Evolutionary conservation across 2,113 vertebrate species (phyloP).

Genomic region (Bos taurus): ARS-UCD2.0 NC_037342.1:46698001-46698500

Average conservation of each 20-base stretch:
- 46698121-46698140: neutral
- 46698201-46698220: neutral
- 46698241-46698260: neutral
- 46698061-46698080: neutral
- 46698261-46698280: neutral
- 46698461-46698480: neutral
- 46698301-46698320: neutral
- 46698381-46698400: neutral
- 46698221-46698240: neutral
- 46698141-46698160: neutral
- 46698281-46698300: neutral
- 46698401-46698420: neutral
- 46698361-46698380: neutral
- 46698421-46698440: neutral
- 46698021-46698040: neutral
- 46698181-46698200: neutral
- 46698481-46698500: neutral
- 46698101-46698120: neutral
- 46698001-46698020: conserved; percentile 14
- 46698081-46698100: neutral
- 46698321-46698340: neutral
- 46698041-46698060: neutral
- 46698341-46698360: neutral
- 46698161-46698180: neutral
- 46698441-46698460: neutral